phyloP scores from a whole-genome alignment of 2,797 vertebrate genomes.

The Epinephelus malabaricus region DNA sequence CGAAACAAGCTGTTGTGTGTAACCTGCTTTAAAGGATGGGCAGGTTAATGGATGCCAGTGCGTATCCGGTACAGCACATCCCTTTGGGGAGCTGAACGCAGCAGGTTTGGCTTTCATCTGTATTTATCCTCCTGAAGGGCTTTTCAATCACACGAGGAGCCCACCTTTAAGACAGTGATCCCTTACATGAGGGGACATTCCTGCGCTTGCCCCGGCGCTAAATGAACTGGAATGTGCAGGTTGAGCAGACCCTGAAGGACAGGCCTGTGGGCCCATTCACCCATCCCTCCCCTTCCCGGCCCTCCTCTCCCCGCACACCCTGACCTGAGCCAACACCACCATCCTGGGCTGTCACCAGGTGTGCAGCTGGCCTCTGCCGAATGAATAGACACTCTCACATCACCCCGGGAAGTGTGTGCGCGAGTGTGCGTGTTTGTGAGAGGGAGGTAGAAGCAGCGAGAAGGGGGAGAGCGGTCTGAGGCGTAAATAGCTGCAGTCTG shows the following conservation, averaged over 20 bases:
- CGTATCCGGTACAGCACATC: constrained; percentile 46
- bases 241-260: constrained; percentile 77
- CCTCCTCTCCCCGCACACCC: constrained; percentile 39
- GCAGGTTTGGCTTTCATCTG: constrained; percentile 67
- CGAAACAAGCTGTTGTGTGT: background rate
- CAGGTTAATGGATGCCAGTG: constrained; percentile 42
- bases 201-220: constrained; percentile 67
- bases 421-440: constrained; percentile 54
- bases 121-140: constrained; percentile 63
- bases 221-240: constrained; percentile 80
- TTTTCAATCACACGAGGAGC: constrained; percentile 73
- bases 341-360: constrained; percentile 81
- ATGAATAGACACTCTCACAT: constrained; percentile 83
- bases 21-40: constrained; percentile 19
- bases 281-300: constrained; percentile 28
- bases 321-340: constrained; percentile 79
- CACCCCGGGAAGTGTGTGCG: constrained; percentile 63
- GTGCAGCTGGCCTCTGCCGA: constrained; percentile 76
- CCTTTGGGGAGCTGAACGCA: constrained; percentile 47
- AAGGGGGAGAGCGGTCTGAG: constrained; percentile 16
- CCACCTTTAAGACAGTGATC: constrained; percentile 75
- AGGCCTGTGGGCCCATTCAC: constrained; percentile 67
- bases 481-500: constrained; percentile 61
- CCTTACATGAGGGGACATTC: constrained; percentile 79
- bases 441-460: constrained; percentile 47